Conservation (phyloP, 2,113 vertebrate genomes). For the Buteo buteo region DNA sequence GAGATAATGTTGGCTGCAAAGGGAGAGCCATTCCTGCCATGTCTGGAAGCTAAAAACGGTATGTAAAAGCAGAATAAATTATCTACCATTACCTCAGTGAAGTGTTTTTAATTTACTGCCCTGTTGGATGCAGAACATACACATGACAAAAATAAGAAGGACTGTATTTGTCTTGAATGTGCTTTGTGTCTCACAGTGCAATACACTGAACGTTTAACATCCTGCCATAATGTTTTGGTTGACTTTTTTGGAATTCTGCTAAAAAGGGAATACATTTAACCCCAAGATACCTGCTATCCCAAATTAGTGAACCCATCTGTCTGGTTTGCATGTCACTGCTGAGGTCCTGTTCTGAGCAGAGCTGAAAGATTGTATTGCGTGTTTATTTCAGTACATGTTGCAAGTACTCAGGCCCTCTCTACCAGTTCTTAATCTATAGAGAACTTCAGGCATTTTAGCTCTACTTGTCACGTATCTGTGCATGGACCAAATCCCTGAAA, state of each 20-base stretch:
- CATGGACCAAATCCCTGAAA: not conserved
- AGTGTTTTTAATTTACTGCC: conserved; percentile 37
- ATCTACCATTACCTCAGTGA: not conserved
- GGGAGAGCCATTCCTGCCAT: not conserved
- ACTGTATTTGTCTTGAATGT: not conserved
- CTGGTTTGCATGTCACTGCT: not conserved
- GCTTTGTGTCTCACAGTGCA: not conserved
- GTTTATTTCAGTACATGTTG: not conserved
- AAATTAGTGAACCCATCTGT: not conserved
- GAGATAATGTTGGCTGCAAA: not conserved
- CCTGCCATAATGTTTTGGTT: not conserved
- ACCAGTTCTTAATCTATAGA: not conserved
- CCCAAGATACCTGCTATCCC: not conserved
- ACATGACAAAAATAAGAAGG: not conserved
- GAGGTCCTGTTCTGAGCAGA: not conserved
- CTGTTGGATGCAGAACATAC: not conserved
- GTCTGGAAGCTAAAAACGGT: conserved; percentile 18
- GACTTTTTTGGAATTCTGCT: not conserved
- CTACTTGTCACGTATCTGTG: not conserved
- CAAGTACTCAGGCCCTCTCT: not conserved
- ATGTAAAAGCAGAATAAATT: conserved; percentile 28
- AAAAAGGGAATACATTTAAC: not conserved
- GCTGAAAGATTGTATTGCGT: not conserved
- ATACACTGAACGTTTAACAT: not conserved
- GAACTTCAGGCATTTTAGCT: not conserved